These are phyloP conservation scores for Epirrita christyi DNA, from an alignment of 2,888 invertebrate species.

Conservation along the genomic window DNA sequence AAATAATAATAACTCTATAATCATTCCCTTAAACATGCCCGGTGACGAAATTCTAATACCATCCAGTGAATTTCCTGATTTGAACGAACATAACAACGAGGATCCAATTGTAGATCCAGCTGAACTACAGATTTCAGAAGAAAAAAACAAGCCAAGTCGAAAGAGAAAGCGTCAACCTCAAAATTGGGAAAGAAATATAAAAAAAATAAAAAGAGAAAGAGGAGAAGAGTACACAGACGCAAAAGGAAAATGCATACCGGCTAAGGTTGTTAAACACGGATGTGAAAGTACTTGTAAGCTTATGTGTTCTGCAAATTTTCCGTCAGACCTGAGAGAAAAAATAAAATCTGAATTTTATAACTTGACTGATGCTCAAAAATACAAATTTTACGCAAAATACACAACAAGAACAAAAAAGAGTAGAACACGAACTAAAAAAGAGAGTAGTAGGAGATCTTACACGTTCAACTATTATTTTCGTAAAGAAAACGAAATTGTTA, in stretches of 20 bases:
- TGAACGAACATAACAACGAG: too few species aligned
- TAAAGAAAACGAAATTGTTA: slow-evolving; percentile 11
- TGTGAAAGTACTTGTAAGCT: slow-evolving; percentile 27
- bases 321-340: slow-evolving; percentile 12
- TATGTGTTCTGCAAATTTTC: slow-evolving; percentile 26
- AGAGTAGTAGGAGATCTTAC: slow-evolving; percentile 10
- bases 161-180: slow-evolving; percentile 19
- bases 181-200: slow-evolving; percentile 20
- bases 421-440: slow-evolving; percentile 18
- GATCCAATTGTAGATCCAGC: too few species aligned
- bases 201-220: slow-evolving; percentile 12
- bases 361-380: slow-evolving; percentile 30
- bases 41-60: slow-evolving; percentile 10
- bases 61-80: slow-evolving; percentile 1
- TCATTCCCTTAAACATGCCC: slow-evolving; percentile 5
- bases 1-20: slow-evolving; percentile 5
- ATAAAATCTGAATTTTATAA: slow-evolving; percentile 25
- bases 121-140: slow-evolving; percentile 4
- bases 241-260: slow-evolving; percentile 17
- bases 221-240: too few species aligned
- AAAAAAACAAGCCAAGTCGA: slow-evolving; percentile 15
- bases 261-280: slow-evolving; percentile 18
- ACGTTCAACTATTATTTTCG: slow-evolving; percentile 21
- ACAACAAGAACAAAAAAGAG: slow-evolving; percentile 13
- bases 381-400: slow-evolving; percentile 25